Evolutionary conservation across 2,888 invertebrate genomes (phyloP), one percentile per base, ranked within the genome.

Genomic region (Cantharis rufa): DNA sequence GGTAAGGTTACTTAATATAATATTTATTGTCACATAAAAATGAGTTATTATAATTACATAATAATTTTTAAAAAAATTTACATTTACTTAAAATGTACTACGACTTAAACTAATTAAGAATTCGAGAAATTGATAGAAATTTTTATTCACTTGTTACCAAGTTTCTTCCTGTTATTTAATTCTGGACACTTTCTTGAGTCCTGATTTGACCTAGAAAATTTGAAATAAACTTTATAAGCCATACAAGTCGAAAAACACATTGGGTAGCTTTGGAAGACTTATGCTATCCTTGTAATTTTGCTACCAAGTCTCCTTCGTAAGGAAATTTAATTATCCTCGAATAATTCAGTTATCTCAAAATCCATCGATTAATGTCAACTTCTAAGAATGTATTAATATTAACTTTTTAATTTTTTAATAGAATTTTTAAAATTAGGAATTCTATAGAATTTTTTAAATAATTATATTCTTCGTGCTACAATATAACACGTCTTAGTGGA

Each of bases 1-100:
- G 90, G 91, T 92, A 85, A 86, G 73, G 28, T 21, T 28, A 48
- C 48, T 48, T 5, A 4, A 32, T 13, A n/a, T 48, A 24, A 7
- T n/a, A n/a, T 48, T n/a, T n/a, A n/a, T 48, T 48, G 48, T 48
- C n/a, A n/a, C n/a, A 48, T 48, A 48, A 48, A 48, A n/a, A 48
- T n/a, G 7, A 48, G 7, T n/a, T 48, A 48, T 48, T 48, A 18
- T 13, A 24, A 24, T 48, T 48, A n/a, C 9, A n/a, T 48, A 48
- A 48, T 7, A 48, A 5, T n/a, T n/a, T n/a, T n/a, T 48, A n/a
- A 24, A 24, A 24, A 24, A 48, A 48, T n/a, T 48, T 48, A n/a
- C n/a, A 7, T 48, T 48, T n/a, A n/a, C n/a, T n/a, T 9, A 13
- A 48, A 48, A 48, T n/a, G n/a, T 4, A 7, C 7, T 48, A 7